A percentile compares a stretch with the other conserved stretches of the same genome.
Conservation (phyloP, 2,797 vertebrate genomes). For the Brachyalestes nurse region DNA sequence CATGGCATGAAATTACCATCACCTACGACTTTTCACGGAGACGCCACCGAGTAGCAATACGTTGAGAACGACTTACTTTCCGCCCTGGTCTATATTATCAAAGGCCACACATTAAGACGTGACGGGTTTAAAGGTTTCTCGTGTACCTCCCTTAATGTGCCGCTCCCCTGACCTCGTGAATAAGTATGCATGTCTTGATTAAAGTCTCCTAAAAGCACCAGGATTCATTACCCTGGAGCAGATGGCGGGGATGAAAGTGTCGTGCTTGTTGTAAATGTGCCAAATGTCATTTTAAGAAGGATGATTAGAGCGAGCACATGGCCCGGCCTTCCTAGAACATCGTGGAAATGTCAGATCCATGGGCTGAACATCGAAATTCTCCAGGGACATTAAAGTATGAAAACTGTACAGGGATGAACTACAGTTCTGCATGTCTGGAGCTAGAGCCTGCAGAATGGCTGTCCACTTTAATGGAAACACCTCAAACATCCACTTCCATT, state of each 20-base stretch:
- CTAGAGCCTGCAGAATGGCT: neutral
- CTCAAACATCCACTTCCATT: neutral
- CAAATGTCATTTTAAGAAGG: conserved; percentile 52
- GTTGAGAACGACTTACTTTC: neutral
- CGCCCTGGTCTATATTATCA: neutral
- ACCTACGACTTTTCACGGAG: neutral
- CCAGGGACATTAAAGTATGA: neutral
- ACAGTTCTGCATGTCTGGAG: too few relatives aligned
- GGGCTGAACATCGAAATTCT: neutral
- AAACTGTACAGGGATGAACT: neutral
- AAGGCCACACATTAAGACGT: neutral
- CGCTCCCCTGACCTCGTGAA: neutral
- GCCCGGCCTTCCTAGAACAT: neutral
- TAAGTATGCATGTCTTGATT: conserved; percentile 32
- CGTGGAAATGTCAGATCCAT: neutral
- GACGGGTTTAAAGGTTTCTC: conserved; percentile 11
- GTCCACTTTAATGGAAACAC: neutral
- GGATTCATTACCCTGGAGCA: conserved; percentile 48
- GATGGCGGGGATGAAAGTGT: conserved; percentile 55
- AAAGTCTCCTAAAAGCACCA: conserved; percentile 41
- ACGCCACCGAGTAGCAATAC: neutral
- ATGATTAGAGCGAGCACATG: conserved; percentile 32
- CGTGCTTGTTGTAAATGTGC: conserved; percentile 44
- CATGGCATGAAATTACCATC: neutral
- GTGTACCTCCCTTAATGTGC: neutral